These are phyloP conservation scores for Orbicella faveolata DNA, from an alignment of 64 coral and sea anemone genomes.

Conservation along the genomic window DNA sequence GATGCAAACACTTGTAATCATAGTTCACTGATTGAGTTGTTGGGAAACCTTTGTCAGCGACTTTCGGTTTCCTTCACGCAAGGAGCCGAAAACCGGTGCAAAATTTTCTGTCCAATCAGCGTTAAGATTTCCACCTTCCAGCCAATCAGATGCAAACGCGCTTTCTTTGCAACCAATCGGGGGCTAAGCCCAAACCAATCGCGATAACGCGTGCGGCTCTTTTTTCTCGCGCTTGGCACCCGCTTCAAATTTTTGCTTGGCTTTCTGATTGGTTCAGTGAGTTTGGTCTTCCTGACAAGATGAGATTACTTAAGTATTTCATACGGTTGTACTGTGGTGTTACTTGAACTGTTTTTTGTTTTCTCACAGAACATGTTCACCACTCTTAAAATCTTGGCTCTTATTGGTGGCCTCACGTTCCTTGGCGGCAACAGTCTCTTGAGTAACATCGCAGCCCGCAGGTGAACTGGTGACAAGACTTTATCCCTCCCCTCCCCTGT, in stretches of 20 bases:
- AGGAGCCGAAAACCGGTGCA: too few species aligned
- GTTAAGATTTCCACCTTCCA: too few species aligned
- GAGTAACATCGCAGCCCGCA: slow-evolving; percentile 74
- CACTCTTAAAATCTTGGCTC: slow-evolving; percentile 89
- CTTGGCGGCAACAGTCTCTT: slow-evolving; percentile 89
- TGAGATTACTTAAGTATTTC: too few species aligned
- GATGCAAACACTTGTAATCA: too few species aligned
- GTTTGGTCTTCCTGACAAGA: background rate
- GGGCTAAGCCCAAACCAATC: background rate
- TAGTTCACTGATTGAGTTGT: too few species aligned
- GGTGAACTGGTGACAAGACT: slow-evolving; percentile 55
- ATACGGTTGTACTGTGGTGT: background rate
- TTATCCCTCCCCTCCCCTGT: background rate
- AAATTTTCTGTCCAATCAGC: too few species aligned
- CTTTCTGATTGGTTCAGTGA: background rate
- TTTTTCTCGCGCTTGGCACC: background rate
- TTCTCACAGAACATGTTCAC: slow-evolving; percentile 90
- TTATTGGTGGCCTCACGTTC: slow-evolving; percentile 80
- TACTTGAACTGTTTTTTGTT: background rate
- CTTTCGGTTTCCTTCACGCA: too few species aligned
- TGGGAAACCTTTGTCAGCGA: too few species aligned
- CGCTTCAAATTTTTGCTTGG: background rate
- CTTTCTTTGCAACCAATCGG: background rate
- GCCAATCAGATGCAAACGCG: too few species aligned
- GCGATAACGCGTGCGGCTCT: background rate